Conservation (phyloP, 2,113 vertebrate genomes). For the Saccopteryx leptura region DNA sequence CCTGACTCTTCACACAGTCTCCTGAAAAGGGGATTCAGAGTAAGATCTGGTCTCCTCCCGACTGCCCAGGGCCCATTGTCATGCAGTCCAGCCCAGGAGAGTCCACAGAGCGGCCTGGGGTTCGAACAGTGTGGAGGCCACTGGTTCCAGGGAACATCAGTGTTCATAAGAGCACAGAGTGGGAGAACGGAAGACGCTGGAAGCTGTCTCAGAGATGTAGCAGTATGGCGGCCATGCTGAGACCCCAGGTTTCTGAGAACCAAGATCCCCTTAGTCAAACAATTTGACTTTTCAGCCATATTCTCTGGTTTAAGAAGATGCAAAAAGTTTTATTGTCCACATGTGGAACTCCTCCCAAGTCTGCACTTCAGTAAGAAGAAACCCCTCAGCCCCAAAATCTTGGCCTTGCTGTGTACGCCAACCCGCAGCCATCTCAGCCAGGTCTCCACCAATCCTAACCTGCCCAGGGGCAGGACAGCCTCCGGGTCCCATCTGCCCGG, state of each 20-base stretch:
- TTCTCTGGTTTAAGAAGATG: neutral
- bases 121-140: neutral
- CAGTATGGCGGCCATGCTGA: fast-evolving
- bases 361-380: neutral
- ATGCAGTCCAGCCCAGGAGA: neutral
- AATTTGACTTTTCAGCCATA: neutral
- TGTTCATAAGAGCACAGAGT: too few species aligned
- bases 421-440: neutral
- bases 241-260: neutral
- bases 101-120: neutral
- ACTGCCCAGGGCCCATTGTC: neutral
- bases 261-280: too few species aligned
- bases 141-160: neutral
- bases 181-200: neutral
- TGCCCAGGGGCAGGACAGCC: neutral
- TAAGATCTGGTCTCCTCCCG: neutral
- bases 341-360: neutral
- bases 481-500: neutral
- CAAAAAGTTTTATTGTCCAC: neutral
- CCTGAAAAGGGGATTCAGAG: neutral
- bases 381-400: neutral
- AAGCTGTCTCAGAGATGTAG: neutral
- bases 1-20: neutral
- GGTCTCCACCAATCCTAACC: neutral
- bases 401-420: neutral